phyloP scores from a whole-genome alignment of 2,113 vertebrate genomes.

The Ceyx margarethae region DNA sequence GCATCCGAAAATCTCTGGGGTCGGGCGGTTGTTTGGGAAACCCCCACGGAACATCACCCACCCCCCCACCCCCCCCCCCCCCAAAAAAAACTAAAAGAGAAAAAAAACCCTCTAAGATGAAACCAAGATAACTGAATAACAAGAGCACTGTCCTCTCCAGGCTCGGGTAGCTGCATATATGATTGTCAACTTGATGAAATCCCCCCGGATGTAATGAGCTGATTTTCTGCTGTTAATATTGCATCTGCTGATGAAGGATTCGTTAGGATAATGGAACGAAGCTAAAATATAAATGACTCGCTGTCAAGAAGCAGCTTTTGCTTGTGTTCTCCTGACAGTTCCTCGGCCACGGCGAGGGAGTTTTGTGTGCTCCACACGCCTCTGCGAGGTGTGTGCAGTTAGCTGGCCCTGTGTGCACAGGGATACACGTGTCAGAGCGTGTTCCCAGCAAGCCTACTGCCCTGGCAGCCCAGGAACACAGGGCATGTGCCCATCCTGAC shows the following conservation, averaged over 20 bases:
- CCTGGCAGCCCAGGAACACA: not conserved
- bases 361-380: conserved; percentile 17
- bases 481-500: fast-evolving
- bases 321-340: conserved; percentile 98
- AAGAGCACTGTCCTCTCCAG: conserved; percentile 73
- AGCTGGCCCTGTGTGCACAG: not conserved
- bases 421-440: not conserved
- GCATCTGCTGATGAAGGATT: conserved; percentile 99
- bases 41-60: no score
- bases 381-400: not conserved
- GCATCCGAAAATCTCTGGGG: no score
- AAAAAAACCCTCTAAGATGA: conserved; percentile 74
- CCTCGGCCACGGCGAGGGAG: conserved; percentile 75
- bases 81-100: conserved; percentile 72
- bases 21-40: no score
- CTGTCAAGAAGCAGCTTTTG: conserved; percentile 99
- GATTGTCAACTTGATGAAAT: conserved; percentile 99
- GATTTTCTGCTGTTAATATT: conserved; percentile 99
- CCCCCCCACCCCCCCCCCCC: not conserved
- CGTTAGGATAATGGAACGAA: conserved; percentile 99
- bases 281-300: conserved; percentile 99
- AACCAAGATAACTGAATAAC: conserved; percentile 75
- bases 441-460: fast-evolving
- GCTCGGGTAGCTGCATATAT: conserved; percentile 93
- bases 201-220: conserved; percentile 99